These are phyloP conservation scores for Linnaemya tessellans DNA, from an alignment of 2,888 invertebrate species.

Conservation along the genomic window DNA sequence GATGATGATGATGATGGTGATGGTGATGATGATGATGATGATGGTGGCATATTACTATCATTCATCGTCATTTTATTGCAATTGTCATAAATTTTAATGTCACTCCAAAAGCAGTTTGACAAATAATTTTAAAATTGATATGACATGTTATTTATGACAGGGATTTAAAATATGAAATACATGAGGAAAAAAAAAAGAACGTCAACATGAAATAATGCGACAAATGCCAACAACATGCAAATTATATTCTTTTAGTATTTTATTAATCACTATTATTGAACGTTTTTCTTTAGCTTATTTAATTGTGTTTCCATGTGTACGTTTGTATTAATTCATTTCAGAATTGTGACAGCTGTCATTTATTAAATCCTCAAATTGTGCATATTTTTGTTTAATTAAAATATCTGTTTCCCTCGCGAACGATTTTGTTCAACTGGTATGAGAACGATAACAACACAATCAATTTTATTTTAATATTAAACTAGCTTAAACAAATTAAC, in stretches of 20 bases:
- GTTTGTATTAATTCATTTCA: slow-evolving; percentile 64
- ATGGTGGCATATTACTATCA: slow-evolving; percentile 71
- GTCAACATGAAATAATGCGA: slow-evolving; percentile 38
- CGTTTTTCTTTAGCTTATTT: background rate
- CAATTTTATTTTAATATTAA: too few species aligned
- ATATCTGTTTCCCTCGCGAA: slow-evolving; percentile 7
- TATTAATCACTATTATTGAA: slow-evolving; percentile 50
- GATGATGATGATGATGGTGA: slow-evolving; percentile 63
- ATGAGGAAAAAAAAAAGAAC: background rate
- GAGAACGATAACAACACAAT: background rate
- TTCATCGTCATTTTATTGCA: slow-evolving; percentile 70
- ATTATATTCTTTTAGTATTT: slow-evolving; percentile 42
- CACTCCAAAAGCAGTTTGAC: slow-evolving; percentile 69
- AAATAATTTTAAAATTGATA: slow-evolving; percentile 72
- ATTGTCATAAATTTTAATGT: slow-evolving; percentile 72
- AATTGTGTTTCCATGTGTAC: background rate
- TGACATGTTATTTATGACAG: slow-evolving; percentile 71
- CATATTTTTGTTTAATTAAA: slow-evolving; percentile 64
- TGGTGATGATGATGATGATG: slow-evolving; percentile 49
- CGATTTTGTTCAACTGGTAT: slow-evolving; percentile 19
- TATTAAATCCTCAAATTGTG: slow-evolving; percentile 62
- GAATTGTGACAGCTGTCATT: slow-evolving; percentile 67
- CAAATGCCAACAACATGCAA: slow-evolving; percentile 57
- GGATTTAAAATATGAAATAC: slow-evolving; percentile 61
- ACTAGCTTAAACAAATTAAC: too few species aligned